Conservation (phyloP, 1,140 invertebrate genomes). For the Venustaconcha ellipsiformis region DNA sequence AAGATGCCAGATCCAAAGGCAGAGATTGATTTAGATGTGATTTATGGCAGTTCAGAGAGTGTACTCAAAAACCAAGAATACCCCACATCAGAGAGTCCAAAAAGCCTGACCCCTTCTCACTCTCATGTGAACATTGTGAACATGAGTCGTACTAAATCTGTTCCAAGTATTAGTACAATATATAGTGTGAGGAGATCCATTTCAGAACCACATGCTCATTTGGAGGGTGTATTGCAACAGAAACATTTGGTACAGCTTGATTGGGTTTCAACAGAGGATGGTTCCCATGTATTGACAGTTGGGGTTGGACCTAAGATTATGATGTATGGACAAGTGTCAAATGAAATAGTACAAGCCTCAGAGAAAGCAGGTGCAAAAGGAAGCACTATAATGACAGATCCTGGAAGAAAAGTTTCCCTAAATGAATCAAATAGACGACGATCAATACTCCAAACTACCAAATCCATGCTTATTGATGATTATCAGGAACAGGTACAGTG, state of each 20-base stretch:
- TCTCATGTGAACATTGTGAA: slow-evolving; percentile 39
- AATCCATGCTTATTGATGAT: slow-evolving; percentile 60
- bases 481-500: slow-evolving; percentile 75
- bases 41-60: slow-evolving; percentile 25
- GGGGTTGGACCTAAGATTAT: slow-evolving; percentile 89
- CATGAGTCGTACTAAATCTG: slow-evolving; percentile 79
- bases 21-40: slow-evolving; percentile 62
- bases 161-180: slow-evolving; percentile 92
- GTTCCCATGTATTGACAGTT: slow-evolving; percentile 97
- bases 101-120: slow-evolving; percentile 35
- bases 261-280: slow-evolving; percentile 99
- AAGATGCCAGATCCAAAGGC: slow-evolving; percentile 63
- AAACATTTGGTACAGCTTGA: slow-evolving; percentile 87
- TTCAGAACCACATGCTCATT: not conserved
- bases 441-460: slow-evolving; percentile 61
- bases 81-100: slow-evolving; percentile 4
- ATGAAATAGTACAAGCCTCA: slow-evolving; percentile 65
- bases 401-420: slow-evolving; percentile 9
- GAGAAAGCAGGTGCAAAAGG: slow-evolving; percentile 31
- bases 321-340: slow-evolving; percentile 70
- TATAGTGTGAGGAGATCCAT: slow-evolving; percentile 82
- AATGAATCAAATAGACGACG: slow-evolving; percentile 33
- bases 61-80: slow-evolving; percentile 17
- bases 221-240: slow-evolving; percentile 57
- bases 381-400: slow-evolving; percentile 16